Evolutionary conservation across 2,797 vertebrate genomes (phyloP).

Genomic region (Takifugu rubripes): DNA sequence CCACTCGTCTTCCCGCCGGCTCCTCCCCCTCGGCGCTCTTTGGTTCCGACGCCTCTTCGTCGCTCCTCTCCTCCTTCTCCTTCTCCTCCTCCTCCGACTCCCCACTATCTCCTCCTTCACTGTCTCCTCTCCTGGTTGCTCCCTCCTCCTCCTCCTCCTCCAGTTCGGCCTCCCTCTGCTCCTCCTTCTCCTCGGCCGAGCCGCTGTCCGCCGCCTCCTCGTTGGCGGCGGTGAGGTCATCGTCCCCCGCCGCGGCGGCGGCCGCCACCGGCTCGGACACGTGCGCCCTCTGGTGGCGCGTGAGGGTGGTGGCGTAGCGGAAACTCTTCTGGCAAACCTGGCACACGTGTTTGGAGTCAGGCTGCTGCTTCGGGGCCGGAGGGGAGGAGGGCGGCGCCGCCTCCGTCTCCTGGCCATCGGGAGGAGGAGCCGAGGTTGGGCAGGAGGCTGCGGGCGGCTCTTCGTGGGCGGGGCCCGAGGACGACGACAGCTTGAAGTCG

Average conservation of each 20-base stretch:
- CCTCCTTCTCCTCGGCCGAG: constrained; percentile 42
- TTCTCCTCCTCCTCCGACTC: constrained; percentile 50
- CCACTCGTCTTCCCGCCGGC: constrained; percentile 68
- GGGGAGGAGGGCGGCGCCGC: constrained; percentile 33
- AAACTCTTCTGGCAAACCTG: constrained; percentile 88
- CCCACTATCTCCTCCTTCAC: constrained; percentile 49
- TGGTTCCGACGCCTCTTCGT: constrained; percentile 83
- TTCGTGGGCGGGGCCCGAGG: constrained; percentile 46
- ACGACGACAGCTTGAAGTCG: constrained; percentile 78
- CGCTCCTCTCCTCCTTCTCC: constrained; percentile 83
- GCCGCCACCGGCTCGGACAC: constrained; percentile 59
- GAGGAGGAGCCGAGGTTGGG: constrained; percentile 39
- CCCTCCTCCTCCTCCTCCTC: constrained; percentile 44
- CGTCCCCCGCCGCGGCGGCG: constrained; percentile 43
- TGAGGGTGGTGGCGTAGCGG: constrained; percentile 88
- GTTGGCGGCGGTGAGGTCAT: neutral
- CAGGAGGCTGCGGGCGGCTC: constrained; percentile 40
- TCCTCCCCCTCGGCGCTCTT: constrained; percentile 74
- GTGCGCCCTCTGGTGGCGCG: constrained; percentile 89
- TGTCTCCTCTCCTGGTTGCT: constrained; percentile 68
- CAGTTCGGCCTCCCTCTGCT: constrained; percentile 69
- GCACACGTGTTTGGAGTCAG: constrained; percentile 84
- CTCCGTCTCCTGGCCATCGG: neutral
- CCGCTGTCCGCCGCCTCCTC: constrained; percentile 50
- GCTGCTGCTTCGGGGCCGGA: constrained; percentile 61